Conservation (phyloP, 2,888 invertebrate species). For the Phymatocera aterrima region DNA sequence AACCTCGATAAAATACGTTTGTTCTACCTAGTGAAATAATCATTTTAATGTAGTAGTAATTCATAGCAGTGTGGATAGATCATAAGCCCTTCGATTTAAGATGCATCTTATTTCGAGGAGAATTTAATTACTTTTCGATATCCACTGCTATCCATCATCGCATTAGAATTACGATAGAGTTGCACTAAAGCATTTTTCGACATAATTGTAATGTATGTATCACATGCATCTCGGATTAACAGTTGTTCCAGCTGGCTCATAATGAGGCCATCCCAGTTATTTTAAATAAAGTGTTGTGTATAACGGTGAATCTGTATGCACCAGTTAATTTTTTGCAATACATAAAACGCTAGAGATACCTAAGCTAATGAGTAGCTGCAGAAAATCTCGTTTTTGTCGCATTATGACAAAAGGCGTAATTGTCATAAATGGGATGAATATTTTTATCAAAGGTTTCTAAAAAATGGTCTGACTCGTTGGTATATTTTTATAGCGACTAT, state of each 20-base stretch:
- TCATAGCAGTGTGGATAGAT: not conserved
- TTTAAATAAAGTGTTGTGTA: conserved; percentile 21
- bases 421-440: not conserved
- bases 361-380: not conserved
- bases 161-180: not conserved
- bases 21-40: no score
- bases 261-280: conserved; percentile 20
- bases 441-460: not conserved
- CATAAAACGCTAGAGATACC: not conserved
- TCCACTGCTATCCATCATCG: not conserved
- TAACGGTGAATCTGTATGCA: conserved; percentile 27
- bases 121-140: not conserved
- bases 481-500: conserved; percentile 15
- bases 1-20: no score
- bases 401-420: not conserved
- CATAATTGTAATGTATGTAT: no score
- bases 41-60: not conserved
- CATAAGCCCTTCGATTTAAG: not conserved
- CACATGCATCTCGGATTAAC: not conserved
- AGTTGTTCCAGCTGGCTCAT: not conserved
- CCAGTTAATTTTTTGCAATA: conserved; percentile 9
- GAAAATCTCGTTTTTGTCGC: not conserved
- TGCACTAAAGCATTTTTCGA: not conserved
- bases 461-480: not conserved
- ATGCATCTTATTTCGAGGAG: not conserved